These are phyloP conservation scores for Ectropis grisescens DNA, from an alignment of 1,140 invertebrate genomes.

Conservation along the genomic window DNA sequence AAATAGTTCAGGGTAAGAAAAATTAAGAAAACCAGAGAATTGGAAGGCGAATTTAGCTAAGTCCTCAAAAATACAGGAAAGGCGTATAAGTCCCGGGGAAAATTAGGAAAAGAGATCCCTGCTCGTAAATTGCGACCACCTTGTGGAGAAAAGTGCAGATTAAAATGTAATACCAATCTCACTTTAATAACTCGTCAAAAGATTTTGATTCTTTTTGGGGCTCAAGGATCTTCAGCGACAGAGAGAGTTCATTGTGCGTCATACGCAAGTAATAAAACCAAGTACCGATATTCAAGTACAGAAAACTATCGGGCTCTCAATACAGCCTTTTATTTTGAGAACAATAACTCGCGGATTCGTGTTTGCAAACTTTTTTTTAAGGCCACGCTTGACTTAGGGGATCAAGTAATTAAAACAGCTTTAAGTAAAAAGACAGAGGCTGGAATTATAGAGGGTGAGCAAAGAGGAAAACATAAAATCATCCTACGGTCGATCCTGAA, in stretches of 20 bases:
- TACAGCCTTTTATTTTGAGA: constrained; percentile 12
- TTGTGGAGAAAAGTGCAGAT: constrained; percentile 16
- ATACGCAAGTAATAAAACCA: constrained; percentile 17
- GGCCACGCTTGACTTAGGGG: constrained; percentile 13
- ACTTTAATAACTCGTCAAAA: constrained; percentile 7
- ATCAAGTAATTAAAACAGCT: constrained; percentile 10
- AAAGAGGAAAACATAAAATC: constrained; percentile 13
- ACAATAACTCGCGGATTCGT: neutral
- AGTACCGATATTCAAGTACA: constrained; percentile 19
- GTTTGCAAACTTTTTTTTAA: constrained; percentile 21
- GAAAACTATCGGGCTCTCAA: constrained; percentile 18
- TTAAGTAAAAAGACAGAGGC: constrained; percentile 13
- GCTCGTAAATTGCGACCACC: constrained; percentile 15
- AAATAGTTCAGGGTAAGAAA: constrained; percentile 5
- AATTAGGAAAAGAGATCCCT: constrained; percentile 14
- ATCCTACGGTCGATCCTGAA: constrained; percentile 5
- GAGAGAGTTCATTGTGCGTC: constrained; percentile 19
- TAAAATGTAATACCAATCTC: constrained; percentile 13
- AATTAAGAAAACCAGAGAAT: neutral
- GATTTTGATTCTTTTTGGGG: constrained; percentile 18
- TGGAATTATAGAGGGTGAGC: constrained; percentile 10
- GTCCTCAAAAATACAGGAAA: constrained; percentile 14
- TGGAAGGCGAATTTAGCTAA: constrained; percentile 16
- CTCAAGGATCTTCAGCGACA: constrained; percentile 16
- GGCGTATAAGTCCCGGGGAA: constrained; percentile 10